phyloP scores from a whole-genome alignment of 2,888 invertebrate species.

The Dicyrtomina minuta region DNA sequence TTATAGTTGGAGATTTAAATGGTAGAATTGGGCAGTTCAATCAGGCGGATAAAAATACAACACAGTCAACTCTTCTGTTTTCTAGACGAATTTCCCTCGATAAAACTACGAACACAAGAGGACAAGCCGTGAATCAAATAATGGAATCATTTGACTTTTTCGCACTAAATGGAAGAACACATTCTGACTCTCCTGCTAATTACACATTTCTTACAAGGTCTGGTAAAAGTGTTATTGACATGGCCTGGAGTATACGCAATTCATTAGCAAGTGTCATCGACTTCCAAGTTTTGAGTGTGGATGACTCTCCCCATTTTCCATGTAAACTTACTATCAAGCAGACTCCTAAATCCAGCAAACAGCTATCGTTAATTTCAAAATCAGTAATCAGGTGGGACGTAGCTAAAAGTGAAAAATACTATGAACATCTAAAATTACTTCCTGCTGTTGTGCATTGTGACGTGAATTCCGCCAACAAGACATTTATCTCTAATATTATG shows the following conservation, averaged over 20 bases:
- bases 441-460: background rate
- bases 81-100: background rate
- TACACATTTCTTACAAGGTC: background rate
- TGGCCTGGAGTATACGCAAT: background rate
- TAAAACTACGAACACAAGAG: background rate
- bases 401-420: background rate
- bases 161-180: conserved; percentile 5
- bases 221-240: background rate
- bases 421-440: background rate
- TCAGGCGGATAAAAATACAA: too few species aligned
- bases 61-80: background rate
- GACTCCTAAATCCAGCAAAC: background rate
- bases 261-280: background rate
- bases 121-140: background rate
- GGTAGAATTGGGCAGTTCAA: background rate
- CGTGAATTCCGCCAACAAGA: background rate
- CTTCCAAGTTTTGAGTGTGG: background rate
- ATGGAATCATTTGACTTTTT: background rate
- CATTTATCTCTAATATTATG: background rate
- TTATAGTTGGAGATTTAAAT: background rate
- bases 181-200: background rate
- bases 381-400: background rate
- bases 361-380: too few species aligned
- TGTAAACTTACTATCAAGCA: background rate
- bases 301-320: background rate